A percentile compares a stretch with the other conserved stretches of the same genome.
Evolutionary conservation across 2,888 invertebrate genomes (phyloP).

Genomic region (Tiliacea aurago): DNA sequence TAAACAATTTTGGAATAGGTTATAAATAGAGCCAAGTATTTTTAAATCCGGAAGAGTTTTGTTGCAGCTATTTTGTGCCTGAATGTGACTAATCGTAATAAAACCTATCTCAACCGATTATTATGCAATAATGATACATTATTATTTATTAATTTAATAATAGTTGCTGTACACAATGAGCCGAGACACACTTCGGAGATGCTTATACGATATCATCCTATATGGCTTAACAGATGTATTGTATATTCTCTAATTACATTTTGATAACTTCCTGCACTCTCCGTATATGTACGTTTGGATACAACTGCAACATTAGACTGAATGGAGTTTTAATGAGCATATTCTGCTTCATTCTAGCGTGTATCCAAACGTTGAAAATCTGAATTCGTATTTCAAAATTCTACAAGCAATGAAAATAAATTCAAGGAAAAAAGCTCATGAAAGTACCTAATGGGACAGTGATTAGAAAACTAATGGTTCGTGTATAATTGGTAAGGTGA

Average conservation of each 20-base stretch:
- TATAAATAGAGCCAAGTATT: neutral
- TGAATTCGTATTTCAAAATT: constrained; percentile 33
- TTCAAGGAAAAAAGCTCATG: constrained; percentile 14
- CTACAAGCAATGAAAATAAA: constrained; percentile 9
- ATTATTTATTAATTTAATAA: neutral
- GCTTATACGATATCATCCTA: constrained; percentile 41
- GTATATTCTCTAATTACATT: constrained; percentile 65
- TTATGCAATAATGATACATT: constrained; percentile 28
- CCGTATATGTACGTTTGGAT: constrained; percentile 48
- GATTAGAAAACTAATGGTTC: neutral
- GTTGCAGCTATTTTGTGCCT: neutral
- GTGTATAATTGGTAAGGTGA: constrained; percentile 36
- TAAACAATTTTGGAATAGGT: no score
- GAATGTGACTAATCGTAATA: neutral
- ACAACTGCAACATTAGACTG: constrained; percentile 57
- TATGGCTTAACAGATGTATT: constrained; percentile 31
- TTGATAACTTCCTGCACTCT: constrained; percentile 62
- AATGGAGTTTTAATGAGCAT: constrained; percentile 69
- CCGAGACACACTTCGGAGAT: constrained; percentile 34
- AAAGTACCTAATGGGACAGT: constrained; percentile 10
- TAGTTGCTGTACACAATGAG: constrained; percentile 6
- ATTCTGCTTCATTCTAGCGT: constrained; percentile 37
- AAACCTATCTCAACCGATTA: neutral
- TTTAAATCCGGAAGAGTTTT: neutral
- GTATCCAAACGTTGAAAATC: constrained; percentile 45